Conservation (phyloP, 92 coral and sea anemone genomes). For the Phenganax marumi region DNA sequence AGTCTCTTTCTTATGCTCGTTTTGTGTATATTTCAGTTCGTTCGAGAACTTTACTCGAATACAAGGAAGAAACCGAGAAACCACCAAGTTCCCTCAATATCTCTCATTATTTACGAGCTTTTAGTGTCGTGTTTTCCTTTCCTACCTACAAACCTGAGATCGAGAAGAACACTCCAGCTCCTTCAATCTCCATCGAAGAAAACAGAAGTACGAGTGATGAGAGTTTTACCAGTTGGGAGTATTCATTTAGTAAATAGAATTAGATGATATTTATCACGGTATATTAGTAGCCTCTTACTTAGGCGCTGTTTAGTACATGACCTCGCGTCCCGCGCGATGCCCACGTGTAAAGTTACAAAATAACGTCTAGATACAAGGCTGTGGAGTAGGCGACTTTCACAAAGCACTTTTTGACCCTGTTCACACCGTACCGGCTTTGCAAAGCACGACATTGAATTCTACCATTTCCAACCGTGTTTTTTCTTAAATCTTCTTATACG, state of each 20-base stretch:
- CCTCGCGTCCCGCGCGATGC: too few species aligned
- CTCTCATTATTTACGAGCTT: constrained; percentile 39
- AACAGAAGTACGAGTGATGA: constrained; percentile 22
- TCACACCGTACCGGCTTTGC: too few species aligned
- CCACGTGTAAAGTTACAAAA: too few species aligned
- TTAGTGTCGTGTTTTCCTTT: constrained; percentile 36
- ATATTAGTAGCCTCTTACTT: neutral
- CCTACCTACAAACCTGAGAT: constrained; percentile 11
- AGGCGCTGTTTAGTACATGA: too few species aligned
- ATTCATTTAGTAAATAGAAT: constrained; percentile 32
- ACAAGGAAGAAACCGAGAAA: constrained; percentile 52
- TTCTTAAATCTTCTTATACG: too few species aligned
- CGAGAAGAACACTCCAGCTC: constrained; percentile 18
- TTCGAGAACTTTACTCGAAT: constrained; percentile 79
- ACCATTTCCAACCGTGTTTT: too few species aligned
- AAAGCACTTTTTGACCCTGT: too few species aligned
- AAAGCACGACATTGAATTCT: too few species aligned
- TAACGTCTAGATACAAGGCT: too few species aligned
- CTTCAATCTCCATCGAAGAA: constrained; percentile 33
- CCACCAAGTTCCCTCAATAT: constrained; percentile 33
- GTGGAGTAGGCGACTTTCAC: too few species aligned
- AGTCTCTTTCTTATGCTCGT: neutral
- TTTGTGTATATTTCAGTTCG: constrained; percentile 61
- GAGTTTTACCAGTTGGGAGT: constrained; percentile 2
- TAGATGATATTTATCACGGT: neutral